Evolutionary conservation across 2,113 vertebrate species (phyloP).

Genomic region (Protomyctophum bolini): DNA sequence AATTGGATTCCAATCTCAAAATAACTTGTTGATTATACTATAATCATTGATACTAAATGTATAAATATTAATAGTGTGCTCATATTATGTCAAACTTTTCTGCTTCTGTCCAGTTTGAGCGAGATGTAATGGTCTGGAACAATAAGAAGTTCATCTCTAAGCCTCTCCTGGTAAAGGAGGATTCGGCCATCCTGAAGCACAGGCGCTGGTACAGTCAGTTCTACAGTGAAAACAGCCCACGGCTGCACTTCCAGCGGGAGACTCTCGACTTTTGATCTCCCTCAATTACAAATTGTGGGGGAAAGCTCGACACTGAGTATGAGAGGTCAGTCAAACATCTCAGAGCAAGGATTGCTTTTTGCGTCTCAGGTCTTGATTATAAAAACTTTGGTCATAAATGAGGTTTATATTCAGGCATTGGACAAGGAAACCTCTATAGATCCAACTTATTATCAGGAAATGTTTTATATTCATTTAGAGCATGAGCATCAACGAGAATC

Average conservation of each 20-base stretch:
- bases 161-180: conserved; percentile 84
- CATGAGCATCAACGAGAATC: too few relatives aligned
- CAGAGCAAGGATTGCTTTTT: too few relatives aligned
- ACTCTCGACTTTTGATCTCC: conserved; percentile 80
- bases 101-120: conserved; percentile 79
- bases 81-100: not conserved
- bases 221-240: conserved; percentile 80
- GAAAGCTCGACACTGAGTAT: not conserved
- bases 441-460: too few relatives aligned
- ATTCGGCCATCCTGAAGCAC: conserved; percentile 80
- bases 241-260: conserved; percentile 61
- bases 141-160: conserved; percentile 84
- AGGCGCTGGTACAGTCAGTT: conserved; percentile 86
- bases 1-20: not conserved
- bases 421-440: too few relatives aligned
- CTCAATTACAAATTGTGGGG: not conserved
- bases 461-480: too few relatives aligned
- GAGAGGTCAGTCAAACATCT: too few relatives aligned
- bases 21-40: not conserved
- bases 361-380: too few relatives aligned
- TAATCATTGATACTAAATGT: conserved; percentile 29
- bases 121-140: conserved; percentile 87
- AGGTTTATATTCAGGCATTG: too few relatives aligned
- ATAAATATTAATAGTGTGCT: conserved; percentile 47
- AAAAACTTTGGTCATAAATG: too few relatives aligned